These are phyloP conservation scores for Scaptomyza caliginosa DNA, from an alignment of 2,888 invertebrate species.

Conservation along the genomic window DNA sequence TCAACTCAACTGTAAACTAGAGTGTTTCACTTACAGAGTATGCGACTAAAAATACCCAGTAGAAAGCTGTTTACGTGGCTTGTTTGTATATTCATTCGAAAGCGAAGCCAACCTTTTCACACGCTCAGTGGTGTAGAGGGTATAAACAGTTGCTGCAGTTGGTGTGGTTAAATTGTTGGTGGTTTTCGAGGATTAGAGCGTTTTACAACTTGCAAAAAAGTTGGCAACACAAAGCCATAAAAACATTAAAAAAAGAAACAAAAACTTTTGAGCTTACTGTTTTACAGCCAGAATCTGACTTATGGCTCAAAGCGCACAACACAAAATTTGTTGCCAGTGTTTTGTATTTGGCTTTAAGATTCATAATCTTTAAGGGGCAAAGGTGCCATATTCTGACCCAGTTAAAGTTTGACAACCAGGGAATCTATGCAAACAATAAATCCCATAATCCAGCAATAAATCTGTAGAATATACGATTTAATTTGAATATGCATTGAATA, in stretches of 20 bases:
- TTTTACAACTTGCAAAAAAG: conserved; percentile 17
- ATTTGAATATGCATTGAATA: background rate
- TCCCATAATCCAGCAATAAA: background rate
- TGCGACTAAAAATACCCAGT: background rate
- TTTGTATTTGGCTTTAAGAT: conserved; percentile 50
- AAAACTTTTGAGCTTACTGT: conserved; percentile 21
- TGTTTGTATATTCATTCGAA: no score
- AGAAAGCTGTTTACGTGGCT: no score
- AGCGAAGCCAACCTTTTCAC: no score
- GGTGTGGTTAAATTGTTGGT: background rate
- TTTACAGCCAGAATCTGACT: conserved; percentile 28
- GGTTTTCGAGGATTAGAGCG: conserved; percentile 29
- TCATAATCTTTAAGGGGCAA: conserved; percentile 59
- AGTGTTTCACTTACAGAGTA: no score
- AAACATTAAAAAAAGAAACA: conserved; percentile 4
- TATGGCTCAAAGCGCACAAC: conserved; percentile 34
- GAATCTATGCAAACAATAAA: conserved; percentile 9
- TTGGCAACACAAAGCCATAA: background rate
- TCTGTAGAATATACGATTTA: background rate
- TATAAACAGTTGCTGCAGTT: background rate
- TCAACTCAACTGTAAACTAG: conserved; percentile 56
- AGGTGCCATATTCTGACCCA: conserved; percentile 50
- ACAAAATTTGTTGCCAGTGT: conserved; percentile 29
- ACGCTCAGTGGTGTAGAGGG: background rate
- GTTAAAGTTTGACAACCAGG: conserved; percentile 22